Percentiles rank a stretch among this genome's conserved stretches.
These are phyloP conservation scores for Homalodisca vitripennis DNA, from an alignment of 1,140 invertebrate species.

Conservation along the genomic window DNA sequence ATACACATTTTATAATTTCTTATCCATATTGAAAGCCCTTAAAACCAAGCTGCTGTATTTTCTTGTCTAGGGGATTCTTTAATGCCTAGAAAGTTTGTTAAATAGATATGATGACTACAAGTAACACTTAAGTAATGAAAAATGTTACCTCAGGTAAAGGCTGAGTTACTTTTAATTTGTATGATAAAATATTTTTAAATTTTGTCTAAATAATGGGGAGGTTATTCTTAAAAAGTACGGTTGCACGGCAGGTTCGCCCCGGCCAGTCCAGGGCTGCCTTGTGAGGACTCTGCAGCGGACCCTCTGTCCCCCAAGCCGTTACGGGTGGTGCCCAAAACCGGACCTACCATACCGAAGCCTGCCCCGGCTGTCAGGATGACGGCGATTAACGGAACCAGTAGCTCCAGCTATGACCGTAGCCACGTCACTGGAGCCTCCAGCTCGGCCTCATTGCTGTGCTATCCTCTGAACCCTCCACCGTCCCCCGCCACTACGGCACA, in stretches of 20 bases:
- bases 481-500: constrained; percentile 74
- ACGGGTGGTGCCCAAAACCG: constrained; percentile 40
- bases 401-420: constrained; percentile 71
- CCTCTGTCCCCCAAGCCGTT: constrained; percentile 55
- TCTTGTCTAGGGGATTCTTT: no score
- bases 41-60: no score
- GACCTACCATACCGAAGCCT: constrained; percentile 19
- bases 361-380: constrained; percentile 59
- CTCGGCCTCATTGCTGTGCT: constrained; percentile 54
- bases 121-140: no score
- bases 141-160: no score
- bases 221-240: no score
- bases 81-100: no score
- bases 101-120: no score
- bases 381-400: constrained; percentile 55
- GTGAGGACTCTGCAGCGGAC: constrained; percentile 58
- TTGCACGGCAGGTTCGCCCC: constrained; percentile 10
- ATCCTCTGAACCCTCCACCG: constrained; percentile 89
- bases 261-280: constrained; percentile 22
- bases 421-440: constrained; percentile 82
- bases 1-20: no score
- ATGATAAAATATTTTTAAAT: no score
- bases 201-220: no score
- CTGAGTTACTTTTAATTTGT: no score
- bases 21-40: no score